Evolutionary conservation across 2,888 invertebrate species (phyloP).

Genomic region (Nymphalis c-album): DNA sequence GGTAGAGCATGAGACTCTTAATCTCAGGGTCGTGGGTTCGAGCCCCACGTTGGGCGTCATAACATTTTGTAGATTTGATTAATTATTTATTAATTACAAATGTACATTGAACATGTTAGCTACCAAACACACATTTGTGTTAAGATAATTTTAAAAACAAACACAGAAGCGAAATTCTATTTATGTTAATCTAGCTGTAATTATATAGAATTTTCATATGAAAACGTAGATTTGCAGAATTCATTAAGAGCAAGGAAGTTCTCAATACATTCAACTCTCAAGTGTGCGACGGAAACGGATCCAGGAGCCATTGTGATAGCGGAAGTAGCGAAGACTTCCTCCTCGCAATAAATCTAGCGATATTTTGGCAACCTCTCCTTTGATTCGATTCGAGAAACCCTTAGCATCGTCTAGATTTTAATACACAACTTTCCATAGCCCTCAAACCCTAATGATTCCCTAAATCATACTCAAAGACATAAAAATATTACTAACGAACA

Average conservation of each 20-base stretch:
- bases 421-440: neutral
- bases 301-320: conserved; percentile 70
- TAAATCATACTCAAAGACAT: neutral
- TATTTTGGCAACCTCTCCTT: conserved; percentile 30
- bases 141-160: neutral
- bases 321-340: conserved; percentile 78
- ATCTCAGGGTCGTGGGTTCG: conserved; percentile 85
- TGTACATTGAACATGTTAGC: no score
- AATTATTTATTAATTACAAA: neutral
- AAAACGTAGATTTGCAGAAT: conserved; percentile 40
- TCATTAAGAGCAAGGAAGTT: conserved; percentile 58
- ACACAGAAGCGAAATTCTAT: neutral
- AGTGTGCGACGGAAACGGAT: conserved; percentile 72
- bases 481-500: neutral
- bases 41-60: conserved; percentile 82
- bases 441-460: neutral
- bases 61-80: neutral
- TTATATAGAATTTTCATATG: conserved; percentile 33
- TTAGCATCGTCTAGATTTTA: conserved; percentile 2
- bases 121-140: neutral
- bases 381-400: conserved; percentile 16
- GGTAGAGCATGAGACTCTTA: conserved; percentile 84
- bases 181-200: neutral
- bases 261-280: conserved; percentile 63
- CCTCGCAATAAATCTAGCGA: conserved; percentile 35